Evolutionary conservation across 2,113 vertebrate genomes (phyloP), one percentile per base, ranked within the genome.

Genomic region (Platichthys flesus): DNA sequence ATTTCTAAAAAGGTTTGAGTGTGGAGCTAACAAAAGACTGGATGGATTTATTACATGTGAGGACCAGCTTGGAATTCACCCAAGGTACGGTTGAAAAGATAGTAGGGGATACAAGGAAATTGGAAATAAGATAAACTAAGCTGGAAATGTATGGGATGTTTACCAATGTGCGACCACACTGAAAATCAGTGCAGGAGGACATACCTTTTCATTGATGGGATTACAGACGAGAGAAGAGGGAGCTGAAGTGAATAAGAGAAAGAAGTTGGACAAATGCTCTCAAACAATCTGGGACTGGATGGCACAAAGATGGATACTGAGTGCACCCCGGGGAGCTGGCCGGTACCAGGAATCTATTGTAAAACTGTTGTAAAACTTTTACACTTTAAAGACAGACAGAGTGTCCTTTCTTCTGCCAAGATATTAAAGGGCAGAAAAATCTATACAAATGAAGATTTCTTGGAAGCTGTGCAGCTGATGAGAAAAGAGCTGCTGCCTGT

Each of bases 61-160:
- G 16, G 57, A 15, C 7, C 4, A 31, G 7, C 26, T 31, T 28
- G 24, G 12, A 28, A 31, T 28, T 59, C 57, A 31, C 57, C 57
- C 57, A 31, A 61, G 28, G 20, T n/a, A 20, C 8, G 3, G 28
- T 61, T 9, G 18, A 61, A 9, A 31, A 40, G 24, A 59, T 37
- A 26, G 15, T 74, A 52, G 12, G 14, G 18, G 6, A 26, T 20
- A 9, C 24, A 42, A 42, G 23, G n/a, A 49, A 13, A 61, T 10
- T 67, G 14, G 76, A 49, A 57, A 62, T 51, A 35, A 60, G 20
- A 26, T 18, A 68, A 57, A 21, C 13, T 28, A 63, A 74, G 28
- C 45, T 49, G 35, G 20, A 65, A 35, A 18, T 65, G 1, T 13
- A 55, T 64, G 9, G 12, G 35, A 67, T 57, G 21, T 67, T 63